phyloP scores from a whole-genome alignment of 2,888 invertebrate genomes.

The Octonoba sinensis region DNA sequence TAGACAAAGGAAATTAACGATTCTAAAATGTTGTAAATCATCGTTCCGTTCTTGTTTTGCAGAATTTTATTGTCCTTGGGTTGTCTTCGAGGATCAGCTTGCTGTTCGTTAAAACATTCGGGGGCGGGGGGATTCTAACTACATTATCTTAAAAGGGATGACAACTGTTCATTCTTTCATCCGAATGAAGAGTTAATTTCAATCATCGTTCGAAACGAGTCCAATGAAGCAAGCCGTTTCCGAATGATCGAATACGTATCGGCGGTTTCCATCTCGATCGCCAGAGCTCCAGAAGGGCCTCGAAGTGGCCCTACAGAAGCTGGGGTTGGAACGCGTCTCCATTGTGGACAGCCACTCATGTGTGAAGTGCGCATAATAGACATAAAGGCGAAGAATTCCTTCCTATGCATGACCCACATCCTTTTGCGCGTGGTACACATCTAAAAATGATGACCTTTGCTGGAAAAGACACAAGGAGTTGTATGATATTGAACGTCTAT shows the following conservation, averaged over 20 bases:
- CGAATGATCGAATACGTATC: conserved; percentile 1
- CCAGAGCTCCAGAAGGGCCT: not conserved
- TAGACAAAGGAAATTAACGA: too few relatives aligned
- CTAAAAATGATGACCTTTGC: conserved; percentile 28
- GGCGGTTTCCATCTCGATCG: conserved; percentile 25
- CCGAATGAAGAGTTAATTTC: too few relatives aligned
- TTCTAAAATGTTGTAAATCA: too few relatives aligned
- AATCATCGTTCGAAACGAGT: too few relatives aligned
- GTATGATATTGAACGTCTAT: not conserved
- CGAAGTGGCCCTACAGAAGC: conserved; percentile 13
- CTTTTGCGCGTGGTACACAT: conserved; percentile 18
- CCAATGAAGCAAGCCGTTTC: not conserved
- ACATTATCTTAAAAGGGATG: too few relatives aligned
- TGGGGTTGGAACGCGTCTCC: conserved; percentile 3
- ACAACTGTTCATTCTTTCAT: too few relatives aligned
- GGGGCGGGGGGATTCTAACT: too few relatives aligned
- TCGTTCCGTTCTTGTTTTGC: too few relatives aligned
- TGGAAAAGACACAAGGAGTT: not conserved
- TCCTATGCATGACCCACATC: conserved; percentile 46
- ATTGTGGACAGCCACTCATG: conserved; percentile 36
- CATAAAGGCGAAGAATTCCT: conserved; percentile 21
- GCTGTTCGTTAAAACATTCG: too few relatives aligned
- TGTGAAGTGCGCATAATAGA: conserved; percentile 47
- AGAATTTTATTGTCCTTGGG: too few relatives aligned
- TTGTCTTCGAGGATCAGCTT: too few relatives aligned